phyloP scores from a whole-genome alignment of 2,888 invertebrate species.

The Caenorhabditis macrosperma region DNA sequence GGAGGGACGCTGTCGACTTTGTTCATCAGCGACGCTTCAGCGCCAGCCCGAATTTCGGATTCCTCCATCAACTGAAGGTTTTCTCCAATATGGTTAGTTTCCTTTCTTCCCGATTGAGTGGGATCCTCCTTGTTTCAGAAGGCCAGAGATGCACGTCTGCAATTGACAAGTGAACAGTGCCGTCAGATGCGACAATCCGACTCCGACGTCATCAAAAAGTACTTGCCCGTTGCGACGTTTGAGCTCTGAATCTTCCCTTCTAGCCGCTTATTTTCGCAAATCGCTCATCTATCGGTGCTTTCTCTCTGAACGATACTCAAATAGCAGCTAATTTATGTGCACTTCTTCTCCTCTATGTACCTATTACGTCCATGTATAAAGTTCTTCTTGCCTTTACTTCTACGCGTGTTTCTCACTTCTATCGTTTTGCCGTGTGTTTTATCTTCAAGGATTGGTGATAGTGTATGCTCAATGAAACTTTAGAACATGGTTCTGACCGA shows the following conservation, averaged over 20 bases:
- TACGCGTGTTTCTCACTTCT: neutral
- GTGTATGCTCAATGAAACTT: neutral
- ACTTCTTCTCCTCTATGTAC: neutral
- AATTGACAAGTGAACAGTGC: slow-evolving; percentile 26
- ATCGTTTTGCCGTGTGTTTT: slow-evolving; percentile 8
- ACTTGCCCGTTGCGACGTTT: slow-evolving; percentile 49
- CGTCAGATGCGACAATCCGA: slow-evolving; percentile 34
- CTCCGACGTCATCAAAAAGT: slow-evolving; percentile 40
- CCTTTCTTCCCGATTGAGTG: neutral
- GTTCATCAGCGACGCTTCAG: slow-evolving; percentile 62
- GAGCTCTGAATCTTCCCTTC: slow-evolving; percentile 19
- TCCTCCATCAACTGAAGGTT: slow-evolving; percentile 73
- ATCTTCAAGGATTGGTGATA: neutral
- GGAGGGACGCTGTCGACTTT: slow-evolving; percentile 66
- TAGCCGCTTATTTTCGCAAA: too few relatives aligned
- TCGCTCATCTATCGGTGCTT: slow-evolving; percentile 8
- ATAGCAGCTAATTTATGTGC: too few relatives aligned
- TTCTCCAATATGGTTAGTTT: slow-evolving; percentile 66
- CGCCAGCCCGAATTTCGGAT: slow-evolving; percentile 76
- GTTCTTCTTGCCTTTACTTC: neutral
- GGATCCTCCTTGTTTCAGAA: slow-evolving; percentile 7
- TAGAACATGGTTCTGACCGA: slow-evolving; percentile 60
- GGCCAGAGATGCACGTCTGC: slow-evolving; percentile 1
- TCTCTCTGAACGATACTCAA: neutral
- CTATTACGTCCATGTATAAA: slow-evolving; percentile 1